Evolutionary conservation across 2,113 vertebrate genomes (phyloP).

Genomic region (Pelecanus crispus): DNA sequence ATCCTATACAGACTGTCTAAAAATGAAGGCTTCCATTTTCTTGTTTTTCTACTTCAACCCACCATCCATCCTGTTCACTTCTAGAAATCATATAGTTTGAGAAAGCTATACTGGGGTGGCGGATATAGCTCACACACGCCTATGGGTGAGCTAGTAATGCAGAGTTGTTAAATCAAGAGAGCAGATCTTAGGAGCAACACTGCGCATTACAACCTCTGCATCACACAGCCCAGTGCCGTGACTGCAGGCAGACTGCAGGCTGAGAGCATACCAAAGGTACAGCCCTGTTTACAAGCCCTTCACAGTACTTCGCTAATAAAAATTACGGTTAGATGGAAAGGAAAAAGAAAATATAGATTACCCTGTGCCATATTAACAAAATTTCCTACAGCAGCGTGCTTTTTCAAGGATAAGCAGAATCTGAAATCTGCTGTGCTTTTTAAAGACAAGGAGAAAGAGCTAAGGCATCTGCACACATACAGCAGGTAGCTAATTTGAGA

Average conservation of each 20-base stretch:
- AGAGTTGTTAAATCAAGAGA: constrained; percentile 32
- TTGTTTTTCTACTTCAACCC: constrained; percentile 2
- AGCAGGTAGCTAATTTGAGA: neutral
- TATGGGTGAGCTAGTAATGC: constrained; percentile 14
- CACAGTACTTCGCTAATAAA: neutral
- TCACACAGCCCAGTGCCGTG: neutral
- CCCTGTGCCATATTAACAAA: neutral
- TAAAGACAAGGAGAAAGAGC: neutral
- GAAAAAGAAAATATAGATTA: neutral
- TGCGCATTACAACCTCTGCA: constrained; percentile 45
- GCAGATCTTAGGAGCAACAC: constrained; percentile 6
- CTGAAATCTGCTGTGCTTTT: neutral
- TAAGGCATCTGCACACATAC: neutral
- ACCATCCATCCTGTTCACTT: neutral
- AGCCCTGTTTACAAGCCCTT: neutral
- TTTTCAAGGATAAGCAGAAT: neutral
- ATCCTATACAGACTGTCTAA: neutral
- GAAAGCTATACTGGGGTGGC: neutral
- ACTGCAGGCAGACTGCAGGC: constrained; percentile 50
- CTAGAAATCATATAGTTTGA: neutral
- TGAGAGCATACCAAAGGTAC: neutral
- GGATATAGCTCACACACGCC: neutral
- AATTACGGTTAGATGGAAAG: neutral
- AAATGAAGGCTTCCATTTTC: neutral
- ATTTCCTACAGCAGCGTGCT: neutral